These are phyloP conservation scores for Zaprionus bogoriensis DNA, from an alignment of 2,888 invertebrate species.

Conservation along the genomic window DNA sequence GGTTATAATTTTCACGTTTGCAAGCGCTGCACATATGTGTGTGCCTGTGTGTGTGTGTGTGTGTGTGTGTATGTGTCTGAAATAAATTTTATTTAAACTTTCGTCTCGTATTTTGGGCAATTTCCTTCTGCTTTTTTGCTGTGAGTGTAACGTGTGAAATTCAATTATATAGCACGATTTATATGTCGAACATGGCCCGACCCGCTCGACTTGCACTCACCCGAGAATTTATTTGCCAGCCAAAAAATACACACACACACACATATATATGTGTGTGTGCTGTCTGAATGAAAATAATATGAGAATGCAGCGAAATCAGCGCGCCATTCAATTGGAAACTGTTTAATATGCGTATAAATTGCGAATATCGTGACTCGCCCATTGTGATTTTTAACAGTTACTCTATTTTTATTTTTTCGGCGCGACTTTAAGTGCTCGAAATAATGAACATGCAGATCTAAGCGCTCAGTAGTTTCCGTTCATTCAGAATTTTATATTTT, in stretches of 20 bases:
- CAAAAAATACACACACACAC: constrained; percentile 20
- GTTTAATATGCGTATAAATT: constrained; percentile 72
- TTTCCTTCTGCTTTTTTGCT: constrained; percentile 18
- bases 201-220: constrained; percentile 40
- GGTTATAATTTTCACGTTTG: constrained; percentile 65
- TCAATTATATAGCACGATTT: constrained; percentile 72
- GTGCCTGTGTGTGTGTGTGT: constrained; percentile 5
- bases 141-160: constrained; percentile 66
- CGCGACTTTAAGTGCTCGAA: not conserved
- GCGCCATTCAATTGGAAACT: constrained; percentile 68
- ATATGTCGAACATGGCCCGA: constrained; percentile 66
- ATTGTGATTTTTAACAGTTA: not conserved
- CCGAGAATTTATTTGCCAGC: constrained; percentile 44
- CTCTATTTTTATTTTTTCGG: not conserved
- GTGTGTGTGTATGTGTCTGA: constrained; percentile 61
- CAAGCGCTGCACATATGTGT: constrained; percentile 41
- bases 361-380: constrained; percentile 47
- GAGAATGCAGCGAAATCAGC: constrained; percentile 61
- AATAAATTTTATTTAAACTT: constrained; percentile 78
- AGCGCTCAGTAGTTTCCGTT: not conserved
- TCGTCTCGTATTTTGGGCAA: constrained; percentile 60
- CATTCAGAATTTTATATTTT: not conserved
- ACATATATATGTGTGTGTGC: not conserved
- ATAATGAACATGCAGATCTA: not conserved
- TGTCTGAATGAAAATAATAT: constrained; percentile 39